Conservation (phyloP, 2,888 invertebrate genomes). For the Drosophila glabriapex region DNA sequence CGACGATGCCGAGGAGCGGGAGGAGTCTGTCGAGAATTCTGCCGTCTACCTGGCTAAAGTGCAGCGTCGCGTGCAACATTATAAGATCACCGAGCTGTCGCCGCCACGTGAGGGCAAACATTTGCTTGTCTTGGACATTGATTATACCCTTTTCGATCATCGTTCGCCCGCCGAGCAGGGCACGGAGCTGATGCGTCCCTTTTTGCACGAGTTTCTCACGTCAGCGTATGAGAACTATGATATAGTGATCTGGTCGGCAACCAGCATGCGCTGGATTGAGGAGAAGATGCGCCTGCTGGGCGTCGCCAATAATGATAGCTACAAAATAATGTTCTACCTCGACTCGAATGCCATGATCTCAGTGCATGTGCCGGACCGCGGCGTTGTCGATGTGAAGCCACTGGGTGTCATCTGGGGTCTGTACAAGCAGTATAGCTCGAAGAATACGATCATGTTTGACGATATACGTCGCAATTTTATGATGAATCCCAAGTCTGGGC, state of each 20-base stretch:
- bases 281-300: constrained; percentile 98
- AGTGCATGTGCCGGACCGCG: constrained; percentile 95
- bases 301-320: constrained; percentile 92
- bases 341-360: constrained; percentile 98
- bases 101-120: constrained; percentile 94
- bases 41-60: constrained; percentile 92
- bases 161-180: constrained; percentile 95
- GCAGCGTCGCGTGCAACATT: constrained; percentile 92
- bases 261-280: constrained; percentile 99
- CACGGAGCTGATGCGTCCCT: constrained; percentile 96
- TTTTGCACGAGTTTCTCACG: constrained; percentile 96
- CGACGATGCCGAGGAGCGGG: constrained; percentile 95
- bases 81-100: constrained; percentile 93
- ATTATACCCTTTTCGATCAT: constrained; percentile 98
- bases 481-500: constrained; percentile 98
- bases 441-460: constrained; percentile 99
- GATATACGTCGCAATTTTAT: constrained; percentile 97
- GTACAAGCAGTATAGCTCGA: constrained; percentile 93
- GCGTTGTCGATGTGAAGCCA: constrained; percentile 97
- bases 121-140: constrained; percentile 96
- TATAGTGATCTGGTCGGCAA: constrained; percentile 99
- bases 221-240: constrained; percentile 96
- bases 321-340: constrained; percentile 96
- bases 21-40: constrained; percentile 83
- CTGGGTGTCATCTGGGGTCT: constrained; percentile 99